Evolutionary conservation across 2,113 vertebrate species (phyloP), one percentile per base, ranked within the genome.

Genomic region (Lophochroa leadbeateri): DNA sequence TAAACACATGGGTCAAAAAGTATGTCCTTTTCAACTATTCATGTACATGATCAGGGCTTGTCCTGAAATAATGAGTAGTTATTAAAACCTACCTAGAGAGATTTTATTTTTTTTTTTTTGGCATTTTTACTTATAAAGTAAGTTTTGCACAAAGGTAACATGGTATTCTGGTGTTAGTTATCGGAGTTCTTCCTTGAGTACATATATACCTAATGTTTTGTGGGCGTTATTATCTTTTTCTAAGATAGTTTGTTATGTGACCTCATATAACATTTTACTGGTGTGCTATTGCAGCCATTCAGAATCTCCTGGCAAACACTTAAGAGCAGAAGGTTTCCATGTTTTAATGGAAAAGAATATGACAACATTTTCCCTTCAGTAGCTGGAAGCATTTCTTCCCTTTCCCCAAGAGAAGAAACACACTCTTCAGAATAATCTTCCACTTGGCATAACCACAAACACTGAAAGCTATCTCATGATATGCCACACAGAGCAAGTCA

Each of bases 351-450:
- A 76, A 88, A 41, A 65, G 20, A 89, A 53, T 68, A 47, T 31
- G 61, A 55, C 29, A 75, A 53, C 21, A 70, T 78, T 87, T 90
- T 24, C n/a, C 17, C 21, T 90, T 15, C n/a, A 71, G 16, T 53
- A 67, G 10, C 55, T 90, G 65, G 20, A 93, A 87, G 16, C 65
- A 70, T 65, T 65, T 82, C 17, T 93, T 77, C 27, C 35, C 7
- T 65, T 83, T 89, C 78, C 49, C 27, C 37, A 41, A 31, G 57
- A 76, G 63, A 90, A 85, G 44, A 50, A 88, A 46, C 25, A 82
- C 28, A 39, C 21, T 88, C 24, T 92, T 86, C 68, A 83, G 49
- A 84, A 91, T 46, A 89, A 65, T 81, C 60, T 84, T 28, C 49
- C 27, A 39, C 49, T 89, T 87, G 88, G 64, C 89, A 78, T 47